These are phyloP conservation scores for Buphagus erythrorhynchus DNA, from an alignment of 2,797 vertebrate genomes.

Conservation along the genomic window DNA sequence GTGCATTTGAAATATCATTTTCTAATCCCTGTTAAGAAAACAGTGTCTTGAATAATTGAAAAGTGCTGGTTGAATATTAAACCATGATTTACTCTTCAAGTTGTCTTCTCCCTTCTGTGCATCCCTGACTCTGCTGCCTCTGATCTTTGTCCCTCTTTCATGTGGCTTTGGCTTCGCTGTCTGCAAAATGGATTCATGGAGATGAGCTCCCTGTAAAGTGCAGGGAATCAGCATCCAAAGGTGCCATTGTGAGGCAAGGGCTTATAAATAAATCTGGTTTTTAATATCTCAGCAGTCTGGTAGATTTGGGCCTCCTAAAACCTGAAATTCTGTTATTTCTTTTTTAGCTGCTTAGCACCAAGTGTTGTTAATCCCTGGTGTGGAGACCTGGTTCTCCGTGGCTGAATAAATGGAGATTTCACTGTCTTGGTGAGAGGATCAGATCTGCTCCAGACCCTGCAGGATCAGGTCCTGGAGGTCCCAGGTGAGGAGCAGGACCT, in stretches of 20 bases:
- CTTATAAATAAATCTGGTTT: background rate
- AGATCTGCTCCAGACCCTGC: background rate
- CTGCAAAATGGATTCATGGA: background rate
- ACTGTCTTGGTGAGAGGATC: background rate
- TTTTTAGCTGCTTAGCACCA: background rate
- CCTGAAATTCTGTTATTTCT: background rate
- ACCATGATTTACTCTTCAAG: background rate
- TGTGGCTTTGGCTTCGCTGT: background rate
- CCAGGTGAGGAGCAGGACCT: background rate
- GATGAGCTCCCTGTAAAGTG: background rate
- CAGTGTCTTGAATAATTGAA: background rate
- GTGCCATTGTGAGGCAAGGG: background rate
- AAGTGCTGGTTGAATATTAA: background rate
- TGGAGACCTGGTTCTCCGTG: background rate
- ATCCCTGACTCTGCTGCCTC: background rate
- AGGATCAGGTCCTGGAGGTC: background rate
- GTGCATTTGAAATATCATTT: slow-evolving; percentile 21
- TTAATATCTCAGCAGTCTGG: background rate
- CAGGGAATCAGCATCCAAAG: background rate
- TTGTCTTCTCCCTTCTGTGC: background rate
- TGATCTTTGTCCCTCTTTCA: background rate
- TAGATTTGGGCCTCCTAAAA: background rate
- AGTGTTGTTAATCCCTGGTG: background rate
- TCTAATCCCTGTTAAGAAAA: background rate
- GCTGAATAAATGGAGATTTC: background rate